These are phyloP conservation scores for Pseudonaja textilis DNA, from an alignment of 2,113 vertebrate species.

Conservation along the genomic window DNA sequence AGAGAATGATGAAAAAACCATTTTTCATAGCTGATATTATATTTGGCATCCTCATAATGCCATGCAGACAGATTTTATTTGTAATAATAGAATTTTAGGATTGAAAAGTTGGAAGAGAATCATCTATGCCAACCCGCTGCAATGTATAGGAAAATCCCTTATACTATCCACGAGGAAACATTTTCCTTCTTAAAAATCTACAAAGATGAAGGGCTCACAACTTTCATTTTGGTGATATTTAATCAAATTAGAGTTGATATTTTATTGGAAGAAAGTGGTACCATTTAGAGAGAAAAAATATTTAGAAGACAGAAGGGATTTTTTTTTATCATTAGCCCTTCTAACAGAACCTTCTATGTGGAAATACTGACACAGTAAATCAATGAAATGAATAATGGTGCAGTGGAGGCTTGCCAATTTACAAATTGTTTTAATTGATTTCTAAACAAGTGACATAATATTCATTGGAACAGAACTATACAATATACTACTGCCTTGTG, in stretches of 20 bases:
- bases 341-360: neutral
- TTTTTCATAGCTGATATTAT: neutral
- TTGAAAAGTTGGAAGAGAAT: neutral
- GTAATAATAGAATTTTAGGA: neutral
- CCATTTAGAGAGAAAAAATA: neutral
- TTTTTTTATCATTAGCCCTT: neutral
- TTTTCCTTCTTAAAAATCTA: neutral
- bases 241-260: neutral
- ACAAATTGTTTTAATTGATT: neutral
- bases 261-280: neutral
- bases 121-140: neutral
- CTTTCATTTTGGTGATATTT: neutral
- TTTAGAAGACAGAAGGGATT: neutral
- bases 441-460: neutral
- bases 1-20: neutral
- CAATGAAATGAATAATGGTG: neutral
- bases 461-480: neutral
- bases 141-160: neutral
- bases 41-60: neutral
- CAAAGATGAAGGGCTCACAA: neutral
- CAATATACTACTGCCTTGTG: neutral
- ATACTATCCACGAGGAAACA: neutral
- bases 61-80: neutral
- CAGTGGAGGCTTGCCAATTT: neutral
- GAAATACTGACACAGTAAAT: neutral